Evolutionary conservation across 2,888 invertebrate species (phyloP).

Genomic region (Ceramica pisi): DNA sequence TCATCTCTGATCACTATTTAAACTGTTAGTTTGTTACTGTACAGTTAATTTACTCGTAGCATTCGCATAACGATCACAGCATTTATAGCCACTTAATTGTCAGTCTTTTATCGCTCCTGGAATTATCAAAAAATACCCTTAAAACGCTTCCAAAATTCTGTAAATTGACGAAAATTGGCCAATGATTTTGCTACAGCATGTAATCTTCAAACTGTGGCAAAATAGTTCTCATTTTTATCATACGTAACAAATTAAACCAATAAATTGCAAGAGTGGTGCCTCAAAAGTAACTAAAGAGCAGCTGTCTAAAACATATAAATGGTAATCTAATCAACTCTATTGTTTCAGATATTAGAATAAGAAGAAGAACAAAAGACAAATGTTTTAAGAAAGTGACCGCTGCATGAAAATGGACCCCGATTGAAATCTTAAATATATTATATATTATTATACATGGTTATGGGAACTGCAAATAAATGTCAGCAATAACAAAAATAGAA

Average conservation of each 20-base stretch:
- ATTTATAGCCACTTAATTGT: neutral
- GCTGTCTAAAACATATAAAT: neutral
- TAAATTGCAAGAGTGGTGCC: neutral
- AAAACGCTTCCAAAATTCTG: too few relatives aligned
- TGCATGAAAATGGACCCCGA: constrained; percentile 44
- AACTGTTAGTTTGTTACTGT: neutral
- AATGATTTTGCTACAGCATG: too few relatives aligned
- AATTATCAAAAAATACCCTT: neutral
- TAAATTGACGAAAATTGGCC: too few relatives aligned
- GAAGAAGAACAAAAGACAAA: neutral
- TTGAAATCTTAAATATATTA: neutral
- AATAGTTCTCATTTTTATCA: neutral
- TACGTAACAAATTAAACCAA: neutral
- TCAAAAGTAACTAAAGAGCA: neutral
- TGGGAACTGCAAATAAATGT: constrained; percentile 45
- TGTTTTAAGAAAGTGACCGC: neutral
- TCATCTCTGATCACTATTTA: neutral
- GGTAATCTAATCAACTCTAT: neutral
- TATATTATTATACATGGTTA: constrained; percentile 28
- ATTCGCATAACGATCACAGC: too few relatives aligned
- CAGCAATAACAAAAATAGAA: neutral
- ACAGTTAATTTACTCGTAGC: neutral
- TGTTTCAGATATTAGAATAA: constrained; percentile 15
- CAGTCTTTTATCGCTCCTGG: neutral
- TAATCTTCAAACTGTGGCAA: neutral